Evolutionary conservation across 2,888 invertebrate genomes (phyloP).

Genomic region (Hirtodrosophila histrioides): DNA sequence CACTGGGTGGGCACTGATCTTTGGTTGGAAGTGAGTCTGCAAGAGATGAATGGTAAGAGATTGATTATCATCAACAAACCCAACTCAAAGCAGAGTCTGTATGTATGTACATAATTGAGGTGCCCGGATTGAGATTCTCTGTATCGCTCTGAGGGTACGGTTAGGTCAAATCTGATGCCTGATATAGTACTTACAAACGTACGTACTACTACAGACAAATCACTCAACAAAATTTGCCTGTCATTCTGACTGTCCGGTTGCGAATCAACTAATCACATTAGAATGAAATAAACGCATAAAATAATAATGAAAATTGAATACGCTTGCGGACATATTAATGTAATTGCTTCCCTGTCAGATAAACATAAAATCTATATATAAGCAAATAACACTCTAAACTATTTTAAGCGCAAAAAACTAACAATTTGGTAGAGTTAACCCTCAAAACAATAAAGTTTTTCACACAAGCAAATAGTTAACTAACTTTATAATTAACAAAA

Average conservation of each 20-base stretch:
- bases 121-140: not conserved
- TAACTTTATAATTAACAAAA: too few species aligned
- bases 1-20: conserved; percentile 42
- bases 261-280: not conserved
- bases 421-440: too few species aligned
- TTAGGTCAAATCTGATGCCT: conserved; percentile 3
- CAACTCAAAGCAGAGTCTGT: too few species aligned
- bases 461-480: too few species aligned
- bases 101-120: too few species aligned
- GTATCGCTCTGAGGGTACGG: not conserved
- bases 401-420: too few species aligned
- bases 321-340: too few species aligned
- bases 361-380: too few species aligned
- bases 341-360: too few species aligned
- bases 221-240: conserved; percentile 12
- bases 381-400: too few species aligned
- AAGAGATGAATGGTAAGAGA: conserved; percentile 12
- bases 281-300: not conserved
- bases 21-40: conserved; percentile 24
- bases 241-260: conserved; percentile 30
- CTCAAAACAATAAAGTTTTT: too few species aligned
- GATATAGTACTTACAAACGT: too few species aligned
- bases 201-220: not conserved
- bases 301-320: not conserved
- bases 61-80: not conserved